A percentile compares a stretch with the other conserved stretches of the same genome.
Evolutionary conservation across 37 sponge, comb jelly and placozoan species (phyloP).

Genomic region (Chondrilla cf. caribensis): DNA sequence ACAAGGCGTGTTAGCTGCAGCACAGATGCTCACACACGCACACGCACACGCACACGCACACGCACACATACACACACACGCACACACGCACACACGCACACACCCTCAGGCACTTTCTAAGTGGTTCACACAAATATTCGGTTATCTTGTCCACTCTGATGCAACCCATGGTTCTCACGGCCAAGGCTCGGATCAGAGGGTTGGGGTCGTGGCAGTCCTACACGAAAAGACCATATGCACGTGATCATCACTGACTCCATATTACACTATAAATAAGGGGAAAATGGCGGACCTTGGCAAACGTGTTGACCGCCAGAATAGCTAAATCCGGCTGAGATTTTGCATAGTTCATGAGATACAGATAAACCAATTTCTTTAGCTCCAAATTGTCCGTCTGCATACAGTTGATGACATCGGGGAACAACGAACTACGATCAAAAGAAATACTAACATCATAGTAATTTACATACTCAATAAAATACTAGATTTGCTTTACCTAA

Average conservation of each 20-base stretch:
- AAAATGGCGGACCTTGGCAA: constrained; percentile 73
- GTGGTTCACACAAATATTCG: constrained; percentile 94
- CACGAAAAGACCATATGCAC: neutral
- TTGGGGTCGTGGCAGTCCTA: constrained; percentile 91
- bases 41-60: neutral
- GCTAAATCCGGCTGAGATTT: constrained; percentile 96
- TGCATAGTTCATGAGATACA: constrained; percentile 99
- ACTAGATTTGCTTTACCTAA: constrained; percentile 51
- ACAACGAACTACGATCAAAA: constrained; percentile 65
- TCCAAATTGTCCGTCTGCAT: constrained; percentile 99
- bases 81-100: neutral
- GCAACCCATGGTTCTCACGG: constrained; percentile 96
- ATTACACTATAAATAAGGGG: neutral
- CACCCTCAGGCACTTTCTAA: constrained; percentile 93
- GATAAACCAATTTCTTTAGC: constrained; percentile 98
- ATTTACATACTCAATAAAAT: neutral
- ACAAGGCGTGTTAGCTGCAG: neutral
- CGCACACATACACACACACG: neutral
- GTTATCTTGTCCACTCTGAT: constrained; percentile 97
- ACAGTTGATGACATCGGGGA: constrained; percentile 97
- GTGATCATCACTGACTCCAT: neutral
- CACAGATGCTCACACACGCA: neutral
- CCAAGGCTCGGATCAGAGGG: constrained; percentile 92
- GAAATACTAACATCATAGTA: neutral
- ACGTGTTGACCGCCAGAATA: constrained; percentile 98